Evolutionary conservation across 1,140 invertebrate genomes (phyloP).

Genomic region (Drosophila tropicalis): DNA sequence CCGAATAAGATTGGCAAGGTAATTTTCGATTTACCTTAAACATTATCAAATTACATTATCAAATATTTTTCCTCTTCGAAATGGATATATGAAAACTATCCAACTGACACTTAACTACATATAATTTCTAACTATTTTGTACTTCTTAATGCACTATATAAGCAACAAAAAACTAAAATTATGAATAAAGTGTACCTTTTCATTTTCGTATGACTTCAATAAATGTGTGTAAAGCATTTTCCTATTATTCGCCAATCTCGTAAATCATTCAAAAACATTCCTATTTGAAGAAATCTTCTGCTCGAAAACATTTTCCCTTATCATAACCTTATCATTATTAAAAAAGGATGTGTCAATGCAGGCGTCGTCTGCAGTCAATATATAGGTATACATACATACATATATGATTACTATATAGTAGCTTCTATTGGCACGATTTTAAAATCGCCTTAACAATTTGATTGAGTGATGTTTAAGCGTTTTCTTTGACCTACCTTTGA

Average conservation of each 20-base stretch:
- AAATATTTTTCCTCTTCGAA: background rate
- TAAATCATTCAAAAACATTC: conserved; percentile 6
- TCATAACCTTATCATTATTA: too few species aligned
- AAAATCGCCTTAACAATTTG: too few species aligned
- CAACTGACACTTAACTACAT: conserved; percentile 24
- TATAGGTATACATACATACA: too few species aligned
- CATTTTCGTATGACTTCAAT: conserved; percentile 1
- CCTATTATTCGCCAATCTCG: too few species aligned
- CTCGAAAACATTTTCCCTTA: too few species aligned
- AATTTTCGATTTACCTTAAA: background rate
- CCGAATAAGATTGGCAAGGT: background rate
- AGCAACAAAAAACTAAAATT: background rate
- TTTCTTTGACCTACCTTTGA: background rate
- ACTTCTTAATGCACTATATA: background rate
- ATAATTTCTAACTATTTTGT: background rate
- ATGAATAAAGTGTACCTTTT: conserved; percentile 2
- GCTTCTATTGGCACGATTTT: too few species aligned
- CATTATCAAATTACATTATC: background rate
- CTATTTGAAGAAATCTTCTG: background rate
- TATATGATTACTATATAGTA: too few species aligned
- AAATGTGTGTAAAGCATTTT: background rate
- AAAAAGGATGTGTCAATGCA: too few species aligned
- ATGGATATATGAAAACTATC: conserved; percentile 59
- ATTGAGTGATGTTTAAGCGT: background rate
- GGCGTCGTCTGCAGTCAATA: too few species aligned